A percentile compares a stretch with the other conserved stretches of the same genome.
Conservation (phyloP, 2,888 invertebrate species). For the Synergus gifuensis region DNA sequence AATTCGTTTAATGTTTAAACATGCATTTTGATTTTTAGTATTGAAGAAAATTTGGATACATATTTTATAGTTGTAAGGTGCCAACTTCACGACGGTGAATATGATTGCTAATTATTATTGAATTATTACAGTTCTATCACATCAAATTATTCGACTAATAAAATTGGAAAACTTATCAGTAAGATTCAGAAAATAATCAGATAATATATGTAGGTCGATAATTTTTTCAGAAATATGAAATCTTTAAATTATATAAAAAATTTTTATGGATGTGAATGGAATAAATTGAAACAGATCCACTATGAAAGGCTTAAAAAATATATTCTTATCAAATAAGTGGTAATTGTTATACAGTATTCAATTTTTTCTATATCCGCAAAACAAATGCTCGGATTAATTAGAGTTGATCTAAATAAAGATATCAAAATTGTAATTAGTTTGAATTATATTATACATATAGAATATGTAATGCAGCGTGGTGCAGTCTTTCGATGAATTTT, state of each 20-base stretch:
- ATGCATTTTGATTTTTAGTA: background rate
- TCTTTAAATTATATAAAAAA: background rate
- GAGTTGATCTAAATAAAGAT: background rate
- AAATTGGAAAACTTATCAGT: too few relatives aligned
- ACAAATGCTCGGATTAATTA: background rate
- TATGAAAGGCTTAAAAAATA: background rate
- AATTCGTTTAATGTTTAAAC: slow-evolving; percentile 52
- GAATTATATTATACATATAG: background rate
- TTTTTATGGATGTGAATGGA: background rate
- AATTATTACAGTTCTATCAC: too few relatives aligned
- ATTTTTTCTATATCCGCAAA: background rate
- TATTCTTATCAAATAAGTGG: background rate
- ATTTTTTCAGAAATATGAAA: background rate
- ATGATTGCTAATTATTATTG: too few relatives aligned
- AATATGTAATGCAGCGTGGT: background rate
- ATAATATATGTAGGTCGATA: too few relatives aligned
- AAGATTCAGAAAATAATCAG: too few relatives aligned
- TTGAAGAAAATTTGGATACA: too few relatives aligned
- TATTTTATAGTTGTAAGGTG: too few relatives aligned
- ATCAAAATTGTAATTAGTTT: background rate
- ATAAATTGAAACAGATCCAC: background rate
- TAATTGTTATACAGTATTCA: background rate
- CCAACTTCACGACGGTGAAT: too few relatives aligned
- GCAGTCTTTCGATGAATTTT: background rate
- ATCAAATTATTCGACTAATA: too few relatives aligned